A percentile compares a stretch with the other conserved stretches of the same genome.
Evolutionary conservation across 2,888 invertebrate genomes (phyloP).

Genomic region (Synergus itoensis): DNA sequence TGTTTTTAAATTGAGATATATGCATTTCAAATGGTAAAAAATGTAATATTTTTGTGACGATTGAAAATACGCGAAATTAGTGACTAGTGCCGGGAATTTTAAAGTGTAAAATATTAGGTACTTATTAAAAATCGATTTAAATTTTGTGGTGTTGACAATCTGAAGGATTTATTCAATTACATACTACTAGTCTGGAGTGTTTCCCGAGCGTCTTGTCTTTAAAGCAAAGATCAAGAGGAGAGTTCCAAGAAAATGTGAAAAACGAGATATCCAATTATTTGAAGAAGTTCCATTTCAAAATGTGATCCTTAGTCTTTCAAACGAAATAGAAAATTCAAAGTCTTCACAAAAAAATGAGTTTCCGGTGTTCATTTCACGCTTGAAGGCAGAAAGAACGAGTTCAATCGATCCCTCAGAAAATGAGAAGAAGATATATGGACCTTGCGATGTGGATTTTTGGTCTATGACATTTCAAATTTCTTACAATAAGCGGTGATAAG

Average conservation of each 20-base stretch:
- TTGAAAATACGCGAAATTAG: too few relatives aligned
- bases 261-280: constrained; percentile 38
- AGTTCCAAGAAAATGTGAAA: constrained; percentile 3
- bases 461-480: constrained; percentile 31
- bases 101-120: too few relatives aligned
- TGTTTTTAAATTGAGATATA: not conserved
- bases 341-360: constrained; percentile 33
- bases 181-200: not conserved
- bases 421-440: constrained; percentile 35
- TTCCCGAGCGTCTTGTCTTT: not conserved
- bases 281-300: constrained; percentile 40
- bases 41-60: not conserved
- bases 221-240: constrained; percentile 21
- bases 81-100: too few relatives aligned
- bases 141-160: too few relatives aligned
- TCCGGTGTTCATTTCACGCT: constrained; percentile 41
- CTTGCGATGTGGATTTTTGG: constrained; percentile 18
- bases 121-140: too few relatives aligned
- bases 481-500: not conserved
- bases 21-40: not conserved
- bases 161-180: not conserved
- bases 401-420: constrained; percentile 38
- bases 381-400: constrained; percentile 38
- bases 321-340: constrained; percentile 38
- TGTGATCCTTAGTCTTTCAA: constrained; percentile 39